phyloP scores from a whole-genome alignment of 2,113 vertebrate genomes.

The Clinocottus analis region DNA sequence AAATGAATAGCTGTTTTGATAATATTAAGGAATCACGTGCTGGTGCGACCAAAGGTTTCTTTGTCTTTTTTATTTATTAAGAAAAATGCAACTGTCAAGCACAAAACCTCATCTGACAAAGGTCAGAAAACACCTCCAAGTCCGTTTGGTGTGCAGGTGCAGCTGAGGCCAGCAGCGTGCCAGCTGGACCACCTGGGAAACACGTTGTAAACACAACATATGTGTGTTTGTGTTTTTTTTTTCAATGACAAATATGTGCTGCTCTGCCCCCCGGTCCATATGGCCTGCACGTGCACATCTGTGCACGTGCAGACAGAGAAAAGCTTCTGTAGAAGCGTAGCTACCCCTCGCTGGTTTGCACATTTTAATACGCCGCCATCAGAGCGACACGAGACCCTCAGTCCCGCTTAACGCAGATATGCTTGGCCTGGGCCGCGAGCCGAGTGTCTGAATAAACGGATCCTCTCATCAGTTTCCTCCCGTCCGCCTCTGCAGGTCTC shows the following conservation, averaged over 20 bases:
- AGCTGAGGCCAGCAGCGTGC: neutral
- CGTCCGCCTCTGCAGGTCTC: conserved; percentile 81
- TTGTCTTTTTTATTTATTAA: no score
- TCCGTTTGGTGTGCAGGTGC: conserved; percentile 6
- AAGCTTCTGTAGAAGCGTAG: no score
- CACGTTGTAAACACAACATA: neutral
- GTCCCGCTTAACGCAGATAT: conserved; percentile 43
- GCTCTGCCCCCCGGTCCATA: conserved; percentile 1
- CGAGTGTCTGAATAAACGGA: conserved; percentile 31
- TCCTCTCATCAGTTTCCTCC: conserved; percentile 34
- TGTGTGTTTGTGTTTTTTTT: neutral
- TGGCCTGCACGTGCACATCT: conserved; percentile 17
- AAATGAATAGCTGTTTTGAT: no score
- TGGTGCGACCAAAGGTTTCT: no score
- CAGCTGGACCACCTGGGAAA: conserved; percentile 18
- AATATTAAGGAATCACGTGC: no score
- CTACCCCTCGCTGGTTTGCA: no score
- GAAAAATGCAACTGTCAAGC: neutral
- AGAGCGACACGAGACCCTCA: conserved; percentile 32
- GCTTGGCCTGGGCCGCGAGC: conserved; percentile 40
- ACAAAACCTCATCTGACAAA: neutral
- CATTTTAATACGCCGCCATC: neutral
- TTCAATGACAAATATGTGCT: conserved; percentile 14
- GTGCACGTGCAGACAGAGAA: no score
- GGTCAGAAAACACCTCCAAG: neutral